Percentiles rank a stretch among this genome's conserved stretches.
These are phyloP conservation scores for Nemotelus nigrinus DNA, from an alignment of 2,888 invertebrate species.

Conservation along the genomic window DNA sequence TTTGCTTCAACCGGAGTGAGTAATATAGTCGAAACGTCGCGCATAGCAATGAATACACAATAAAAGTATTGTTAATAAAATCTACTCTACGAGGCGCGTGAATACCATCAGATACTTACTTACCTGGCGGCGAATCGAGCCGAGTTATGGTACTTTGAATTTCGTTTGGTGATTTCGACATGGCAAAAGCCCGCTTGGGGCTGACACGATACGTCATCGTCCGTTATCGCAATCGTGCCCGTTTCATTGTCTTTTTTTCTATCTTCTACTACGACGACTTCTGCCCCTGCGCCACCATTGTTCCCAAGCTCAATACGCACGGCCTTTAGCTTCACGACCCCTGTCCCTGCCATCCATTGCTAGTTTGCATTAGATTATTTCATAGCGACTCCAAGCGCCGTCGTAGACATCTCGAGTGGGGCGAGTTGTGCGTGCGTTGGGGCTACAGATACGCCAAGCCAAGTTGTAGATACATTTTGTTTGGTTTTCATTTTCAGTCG, in stretches of 20 bases:
- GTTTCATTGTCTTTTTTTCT: constrained; percentile 17
- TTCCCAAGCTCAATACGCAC: neutral
- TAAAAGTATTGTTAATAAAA: too few relatives aligned
- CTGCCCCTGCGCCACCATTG: neutral
- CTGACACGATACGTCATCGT: constrained; percentile 29
- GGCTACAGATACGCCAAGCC: too few relatives aligned
- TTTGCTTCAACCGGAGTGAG: too few relatives aligned
- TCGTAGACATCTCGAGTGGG: neutral
- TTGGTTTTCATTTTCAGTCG: too few relatives aligned
- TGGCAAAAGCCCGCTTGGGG: constrained; percentile 22
- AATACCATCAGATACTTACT: neutral
- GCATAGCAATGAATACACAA: too few relatives aligned
- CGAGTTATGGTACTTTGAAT: constrained; percentile 9
- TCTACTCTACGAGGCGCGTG: too few relatives aligned
- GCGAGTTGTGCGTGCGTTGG: too few relatives aligned
- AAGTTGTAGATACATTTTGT: too few relatives aligned
- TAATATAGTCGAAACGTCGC: too few relatives aligned
- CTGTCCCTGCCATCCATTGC: neutral
- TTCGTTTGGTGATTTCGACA: constrained; percentile 22
- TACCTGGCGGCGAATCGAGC: neutral
- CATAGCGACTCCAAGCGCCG: neutral
- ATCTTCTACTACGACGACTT: neutral
- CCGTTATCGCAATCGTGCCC: constrained; percentile 30
- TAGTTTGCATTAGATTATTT: neutral
- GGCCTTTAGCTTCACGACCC: constrained; percentile 17